phyloP scores from a whole-genome alignment of 37 sponge, comb jelly and placozoan genomes.

The Theonella swinhoei region DNA sequence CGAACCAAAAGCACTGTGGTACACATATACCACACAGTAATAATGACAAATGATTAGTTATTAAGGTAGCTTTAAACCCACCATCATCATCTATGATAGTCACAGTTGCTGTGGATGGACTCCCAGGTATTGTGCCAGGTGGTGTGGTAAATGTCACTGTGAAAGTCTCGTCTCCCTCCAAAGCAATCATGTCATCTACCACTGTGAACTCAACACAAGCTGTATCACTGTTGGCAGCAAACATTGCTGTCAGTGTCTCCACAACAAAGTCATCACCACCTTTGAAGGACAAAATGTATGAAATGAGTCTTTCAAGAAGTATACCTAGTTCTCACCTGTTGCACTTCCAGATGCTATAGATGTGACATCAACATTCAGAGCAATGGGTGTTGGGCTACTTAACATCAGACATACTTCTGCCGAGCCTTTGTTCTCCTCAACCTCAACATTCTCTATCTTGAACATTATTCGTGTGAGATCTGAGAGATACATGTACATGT shows the following conservation, averaged over 20 bases:
- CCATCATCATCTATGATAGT: conserved; percentile 48
- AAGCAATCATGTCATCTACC: conserved; percentile 32
- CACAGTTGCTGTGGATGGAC: conserved; percentile 4
- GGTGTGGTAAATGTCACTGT: background rate
- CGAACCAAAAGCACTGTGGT: background rate
- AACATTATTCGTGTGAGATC: background rate
- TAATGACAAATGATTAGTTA: background rate
- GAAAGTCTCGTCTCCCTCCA: conserved; percentile 29
- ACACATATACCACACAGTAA: background rate
- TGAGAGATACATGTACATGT: too few relatives aligned
- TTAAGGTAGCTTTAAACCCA: conserved; percentile 5
- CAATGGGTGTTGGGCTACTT: background rate
- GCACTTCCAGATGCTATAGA: background rate
- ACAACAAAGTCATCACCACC: background rate
- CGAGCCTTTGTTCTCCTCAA: background rate
- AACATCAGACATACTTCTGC: background rate
- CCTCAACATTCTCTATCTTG: background rate
- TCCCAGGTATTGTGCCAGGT: background rate
- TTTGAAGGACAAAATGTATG: background rate
- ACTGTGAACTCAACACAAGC: conserved; percentile 10
- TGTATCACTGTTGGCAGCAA: background rate
- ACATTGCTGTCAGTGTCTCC: background rate
- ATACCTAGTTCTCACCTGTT: too few relatives aligned
- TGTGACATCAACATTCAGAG: background rate
- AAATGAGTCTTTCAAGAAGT: background rate